Conservation (phyloP, 2,113 vertebrate genomes). For the Cromileptes altivelis region DNA sequence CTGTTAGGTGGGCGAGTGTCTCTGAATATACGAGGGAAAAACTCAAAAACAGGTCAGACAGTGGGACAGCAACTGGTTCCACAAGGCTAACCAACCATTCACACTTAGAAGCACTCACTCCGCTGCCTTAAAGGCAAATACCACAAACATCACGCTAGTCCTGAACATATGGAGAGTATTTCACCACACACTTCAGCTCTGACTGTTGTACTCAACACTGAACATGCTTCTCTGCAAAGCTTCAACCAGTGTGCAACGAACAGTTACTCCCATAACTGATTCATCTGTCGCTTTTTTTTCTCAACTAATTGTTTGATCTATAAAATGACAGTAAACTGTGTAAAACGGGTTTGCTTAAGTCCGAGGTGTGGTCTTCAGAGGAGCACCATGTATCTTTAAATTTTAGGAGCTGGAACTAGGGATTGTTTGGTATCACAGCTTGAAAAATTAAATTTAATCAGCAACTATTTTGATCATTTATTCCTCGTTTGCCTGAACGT, state of each 20-base stretch:
- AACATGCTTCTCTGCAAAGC: background rate
- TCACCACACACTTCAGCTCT: background rate
- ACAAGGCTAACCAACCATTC: background rate
- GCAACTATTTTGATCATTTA: background rate
- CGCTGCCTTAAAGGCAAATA: conserved; percentile 23
- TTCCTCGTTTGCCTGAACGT: too few relatives aligned
- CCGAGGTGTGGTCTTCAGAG: background rate
- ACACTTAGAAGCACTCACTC: background rate
- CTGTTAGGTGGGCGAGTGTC: background rate
- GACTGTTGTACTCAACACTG: background rate
- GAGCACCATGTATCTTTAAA: too few relatives aligned
- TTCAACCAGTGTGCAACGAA: background rate
- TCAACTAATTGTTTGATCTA: background rate
- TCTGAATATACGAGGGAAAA: background rate
- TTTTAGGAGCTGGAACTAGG: background rate
- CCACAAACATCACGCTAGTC: background rate
- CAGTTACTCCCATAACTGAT: background rate
- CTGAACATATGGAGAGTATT: background rate
- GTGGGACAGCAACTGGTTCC: conserved; percentile 16
- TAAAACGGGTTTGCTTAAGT: too few relatives aligned
- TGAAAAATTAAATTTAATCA: background rate
- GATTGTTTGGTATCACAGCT: background rate
- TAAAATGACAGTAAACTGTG: background rate
- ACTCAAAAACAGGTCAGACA: conserved; percentile 1
- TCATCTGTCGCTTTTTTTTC: background rate